Percentiles rank a stretch among this genome's conserved stretches.
phyloP scores from a whole-genome alignment of 2,888 invertebrate species.

The Poecilus cupreus region DNA sequence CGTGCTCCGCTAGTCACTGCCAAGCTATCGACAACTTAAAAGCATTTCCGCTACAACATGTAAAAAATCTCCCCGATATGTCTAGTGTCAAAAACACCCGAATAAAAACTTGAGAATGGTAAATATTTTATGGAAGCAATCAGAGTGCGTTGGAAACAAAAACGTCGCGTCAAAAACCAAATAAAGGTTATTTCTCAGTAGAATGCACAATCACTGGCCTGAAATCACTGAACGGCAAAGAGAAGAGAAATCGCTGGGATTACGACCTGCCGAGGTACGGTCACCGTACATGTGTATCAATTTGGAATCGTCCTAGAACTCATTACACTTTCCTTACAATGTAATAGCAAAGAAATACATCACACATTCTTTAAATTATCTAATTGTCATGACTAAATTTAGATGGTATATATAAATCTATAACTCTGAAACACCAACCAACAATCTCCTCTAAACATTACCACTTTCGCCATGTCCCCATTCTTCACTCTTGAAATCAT shows the following conservation, averaged over 20 bases:
- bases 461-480: too few relatives aligned
- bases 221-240: slow-evolving; percentile 1
- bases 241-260: neutral
- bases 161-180: slow-evolving; percentile 48
- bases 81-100: slow-evolving; percentile 17
- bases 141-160: slow-evolving; percentile 53
- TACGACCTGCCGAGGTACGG: neutral
- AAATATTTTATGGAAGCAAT: slow-evolving; percentile 54
- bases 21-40: slow-evolving; percentile 54
- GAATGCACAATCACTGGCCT: slow-evolving; percentile 41
- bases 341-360: too few relatives aligned
- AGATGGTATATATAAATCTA: too few relatives aligned
- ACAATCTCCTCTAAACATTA: too few relatives aligned
- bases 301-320: too few relatives aligned
- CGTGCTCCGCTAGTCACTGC: neutral
- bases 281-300: too few relatives aligned
- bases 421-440: too few relatives aligned
- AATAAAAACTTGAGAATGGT: slow-evolving; percentile 27
- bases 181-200: slow-evolving; percentile 50
- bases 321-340: too few relatives aligned
- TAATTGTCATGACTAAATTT: too few relatives aligned
- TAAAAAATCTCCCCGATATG: slow-evolving; percentile 3
- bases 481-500: too few relatives aligned
- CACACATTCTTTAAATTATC: too few relatives aligned
- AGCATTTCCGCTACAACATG: slow-evolving; percentile 30